Conservation (phyloP, 2,888 invertebrate genomes). For the Oxystoma pomonae region DNA sequence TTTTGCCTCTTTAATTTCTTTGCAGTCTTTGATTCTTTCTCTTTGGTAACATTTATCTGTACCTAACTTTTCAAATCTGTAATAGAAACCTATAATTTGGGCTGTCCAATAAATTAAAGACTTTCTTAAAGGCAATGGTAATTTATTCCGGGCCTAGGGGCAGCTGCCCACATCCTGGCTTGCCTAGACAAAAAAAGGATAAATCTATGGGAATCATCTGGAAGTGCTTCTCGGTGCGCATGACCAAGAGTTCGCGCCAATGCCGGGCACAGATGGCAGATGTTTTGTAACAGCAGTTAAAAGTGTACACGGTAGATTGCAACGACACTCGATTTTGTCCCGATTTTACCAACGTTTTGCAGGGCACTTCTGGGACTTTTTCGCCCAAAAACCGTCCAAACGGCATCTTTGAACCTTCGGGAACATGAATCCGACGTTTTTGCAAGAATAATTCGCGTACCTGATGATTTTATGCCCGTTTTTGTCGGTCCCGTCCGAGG, state of each 20-base stretch:
- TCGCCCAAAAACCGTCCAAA: neutral
- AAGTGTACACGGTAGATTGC: constrained; percentile 6
- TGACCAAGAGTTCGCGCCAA: constrained; percentile 46
- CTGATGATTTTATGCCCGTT: neutral
- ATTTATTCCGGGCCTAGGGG: constrained; percentile 12
- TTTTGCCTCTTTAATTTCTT: too few species aligned
- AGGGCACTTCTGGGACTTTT: neutral
- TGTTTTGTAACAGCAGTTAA: constrained; percentile 46
- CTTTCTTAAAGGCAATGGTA: neutral
- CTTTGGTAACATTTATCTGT: too few species aligned
- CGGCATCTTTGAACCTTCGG: neutral
- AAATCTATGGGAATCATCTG: constrained; percentile 16
- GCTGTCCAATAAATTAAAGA: constrained; percentile 18
- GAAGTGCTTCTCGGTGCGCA: constrained; percentile 22
- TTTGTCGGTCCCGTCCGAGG: constrained; percentile 28
- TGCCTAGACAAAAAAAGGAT: neutral
- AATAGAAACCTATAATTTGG: neutral
- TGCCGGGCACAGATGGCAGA: constrained; percentile 50
- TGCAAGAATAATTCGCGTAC: neutral
- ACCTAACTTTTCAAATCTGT: constrained; percentile 8
- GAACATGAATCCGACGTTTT: neutral
- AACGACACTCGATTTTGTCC: neutral
- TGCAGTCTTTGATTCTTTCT: too few species aligned
- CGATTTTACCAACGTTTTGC: constrained; percentile 1
- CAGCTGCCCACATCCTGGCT: constrained; percentile 15